Percentiles rank a stretch among this genome's conserved stretches.
phyloP scores from a whole-genome alignment of 2,888 invertebrate genomes.

The Leucoma salicis region DNA sequence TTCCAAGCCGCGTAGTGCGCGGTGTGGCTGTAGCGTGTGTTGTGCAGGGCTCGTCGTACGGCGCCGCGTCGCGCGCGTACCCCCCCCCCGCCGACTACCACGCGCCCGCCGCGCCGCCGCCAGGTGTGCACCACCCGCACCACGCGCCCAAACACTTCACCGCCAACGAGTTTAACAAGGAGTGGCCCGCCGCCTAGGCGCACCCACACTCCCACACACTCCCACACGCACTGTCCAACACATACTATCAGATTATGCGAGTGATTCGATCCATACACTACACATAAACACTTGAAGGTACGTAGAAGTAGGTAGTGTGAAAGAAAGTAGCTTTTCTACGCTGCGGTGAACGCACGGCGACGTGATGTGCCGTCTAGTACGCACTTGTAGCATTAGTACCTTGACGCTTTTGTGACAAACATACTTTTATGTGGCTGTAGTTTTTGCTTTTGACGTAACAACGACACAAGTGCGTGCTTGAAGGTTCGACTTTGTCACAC shows the following conservation, averaged over 20 bases:
- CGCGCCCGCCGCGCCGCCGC: conserved; percentile 69
- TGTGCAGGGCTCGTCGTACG: conserved; percentile 76
- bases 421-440: conserved; percentile 27
- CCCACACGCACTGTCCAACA: conserved; percentile 1
- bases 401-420: conserved; percentile 26
- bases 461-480: conserved; percentile 32
- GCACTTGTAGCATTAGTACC: conserved; percentile 33
- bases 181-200: conserved; percentile 78
- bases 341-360: conserved; percentile 25
- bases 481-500: conserved; percentile 13
- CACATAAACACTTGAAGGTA: conserved; percentile 25
- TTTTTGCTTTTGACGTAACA: conserved; percentile 26
- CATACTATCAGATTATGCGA: too few relatives aligned
- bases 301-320: conserved; percentile 38
- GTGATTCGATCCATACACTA: background rate
- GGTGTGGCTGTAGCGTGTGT: too few relatives aligned
- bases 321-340: conserved; percentile 32
- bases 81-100: conserved; percentile 71
- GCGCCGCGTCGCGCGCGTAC: conserved; percentile 70
- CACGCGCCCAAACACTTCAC: conserved; percentile 82
- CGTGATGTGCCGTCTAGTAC: conserved; percentile 21
- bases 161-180: conserved; percentile 80
- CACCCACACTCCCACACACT: conserved; percentile 9
- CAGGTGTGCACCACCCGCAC: conserved; percentile 77
- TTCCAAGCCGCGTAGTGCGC: too few relatives aligned